A percentile compares a stretch with the other conserved stretches of the same genome.
These are phyloP conservation scores for Synodontis membranacea DNA, from an alignment of 2,113 vertebrate genomes.

Conservation along the genomic window DNA sequence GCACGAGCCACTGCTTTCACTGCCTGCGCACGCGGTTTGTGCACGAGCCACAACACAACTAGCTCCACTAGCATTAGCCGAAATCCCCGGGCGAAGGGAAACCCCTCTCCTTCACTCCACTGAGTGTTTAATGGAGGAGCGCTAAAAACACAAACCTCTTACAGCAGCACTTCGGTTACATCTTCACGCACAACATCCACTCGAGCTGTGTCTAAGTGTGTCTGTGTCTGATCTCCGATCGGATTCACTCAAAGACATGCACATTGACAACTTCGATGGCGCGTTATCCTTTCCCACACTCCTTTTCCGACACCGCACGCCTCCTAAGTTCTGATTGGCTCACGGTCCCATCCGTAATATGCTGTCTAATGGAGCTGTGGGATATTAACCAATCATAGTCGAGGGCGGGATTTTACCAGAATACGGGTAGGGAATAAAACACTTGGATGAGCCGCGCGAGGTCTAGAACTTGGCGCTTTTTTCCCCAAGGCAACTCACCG, in stretches of 20 bases:
- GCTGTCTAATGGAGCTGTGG: too few relatives aligned
- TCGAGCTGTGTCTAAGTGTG: background rate
- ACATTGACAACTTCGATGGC: constrained; percentile 13
- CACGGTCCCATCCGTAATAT: too few relatives aligned
- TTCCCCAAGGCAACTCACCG: constrained; percentile 58
- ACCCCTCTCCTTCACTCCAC: background rate
- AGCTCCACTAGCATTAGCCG: background rate
- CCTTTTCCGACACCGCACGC: background rate
- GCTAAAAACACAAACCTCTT: constrained; percentile 18
- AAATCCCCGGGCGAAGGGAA: background rate
- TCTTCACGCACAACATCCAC: background rate
- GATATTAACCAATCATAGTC: background rate
- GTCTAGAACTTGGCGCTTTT: constrained; percentile 77
- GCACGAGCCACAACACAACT: background rate
- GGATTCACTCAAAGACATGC: background rate
- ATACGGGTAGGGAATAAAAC: background rate
- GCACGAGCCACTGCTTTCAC: background rate
- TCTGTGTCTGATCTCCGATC: background rate
- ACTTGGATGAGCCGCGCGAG: constrained; percentile 38
- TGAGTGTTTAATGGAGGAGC: background rate
- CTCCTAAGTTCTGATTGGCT: background rate
- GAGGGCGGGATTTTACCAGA: constrained; percentile 12
- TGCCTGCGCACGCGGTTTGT: background rate
- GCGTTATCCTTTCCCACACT: background rate
- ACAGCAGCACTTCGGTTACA: constrained; percentile 12